phyloP scores from a whole-genome alignment of 2,797 vertebrate species.

The Coendou prehensilis region DNA sequence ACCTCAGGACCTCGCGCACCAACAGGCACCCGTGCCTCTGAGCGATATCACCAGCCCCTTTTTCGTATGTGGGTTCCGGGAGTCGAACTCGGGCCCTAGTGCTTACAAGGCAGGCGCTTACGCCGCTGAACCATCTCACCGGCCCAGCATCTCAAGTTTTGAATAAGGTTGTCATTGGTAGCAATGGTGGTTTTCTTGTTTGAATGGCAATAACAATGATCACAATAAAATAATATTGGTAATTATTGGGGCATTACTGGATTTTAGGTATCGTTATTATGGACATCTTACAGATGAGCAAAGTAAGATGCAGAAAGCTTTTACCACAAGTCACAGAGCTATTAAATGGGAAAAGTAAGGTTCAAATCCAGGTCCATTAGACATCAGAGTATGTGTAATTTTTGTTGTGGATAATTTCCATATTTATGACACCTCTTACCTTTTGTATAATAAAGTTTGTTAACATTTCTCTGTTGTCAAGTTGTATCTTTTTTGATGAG shows the following conservation, averaged over 20 bases:
- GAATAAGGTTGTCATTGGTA: background rate
- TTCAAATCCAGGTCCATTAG: background rate
- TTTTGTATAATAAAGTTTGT: background rate
- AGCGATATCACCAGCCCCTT: too few species aligned
- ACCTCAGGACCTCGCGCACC: too few species aligned
- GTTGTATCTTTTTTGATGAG: background rate
- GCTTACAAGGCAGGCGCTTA: too few species aligned
- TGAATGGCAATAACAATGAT: background rate
- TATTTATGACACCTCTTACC: background rate
- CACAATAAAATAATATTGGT: background rate
- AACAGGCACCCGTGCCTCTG: too few species aligned
- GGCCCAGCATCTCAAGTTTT: constrained; percentile 31
- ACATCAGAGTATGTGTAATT: background rate
- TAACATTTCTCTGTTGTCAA: background rate
- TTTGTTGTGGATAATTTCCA: constrained; percentile 24
- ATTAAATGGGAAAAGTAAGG: background rate
- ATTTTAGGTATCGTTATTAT: constrained; percentile 27
- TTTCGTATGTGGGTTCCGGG: too few species aligned
- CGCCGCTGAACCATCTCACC: too few species aligned
- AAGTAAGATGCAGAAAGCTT: background rate
- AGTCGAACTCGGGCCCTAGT: too few species aligned
- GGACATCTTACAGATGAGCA: background rate
- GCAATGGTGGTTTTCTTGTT: background rate
- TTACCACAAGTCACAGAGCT: background rate
- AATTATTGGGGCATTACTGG: background rate